A percentile compares a stretch with the other conserved stretches of the same genome.
Evolutionary conservation across 1,140 invertebrate genomes (phyloP).

Genomic region (Papilio dardanus): DNA sequence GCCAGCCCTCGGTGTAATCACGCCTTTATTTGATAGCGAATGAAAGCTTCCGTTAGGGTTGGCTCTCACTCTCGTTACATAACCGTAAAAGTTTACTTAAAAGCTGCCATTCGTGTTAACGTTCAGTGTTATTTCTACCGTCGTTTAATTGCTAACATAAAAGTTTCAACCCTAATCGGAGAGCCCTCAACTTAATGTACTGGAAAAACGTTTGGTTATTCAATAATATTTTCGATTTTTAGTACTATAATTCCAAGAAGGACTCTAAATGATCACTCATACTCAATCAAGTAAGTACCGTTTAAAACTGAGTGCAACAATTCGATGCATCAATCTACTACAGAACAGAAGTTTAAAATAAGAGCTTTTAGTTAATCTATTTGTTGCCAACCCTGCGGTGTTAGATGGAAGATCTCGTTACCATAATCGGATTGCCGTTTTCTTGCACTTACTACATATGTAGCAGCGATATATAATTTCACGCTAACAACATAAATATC

Average conservation of each 20-base stretch:
- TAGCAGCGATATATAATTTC: neutral
- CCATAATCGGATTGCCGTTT: slow-evolving; percentile 1
- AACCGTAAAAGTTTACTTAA: slow-evolving; percentile 18
- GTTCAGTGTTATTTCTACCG: slow-evolving; percentile 18
- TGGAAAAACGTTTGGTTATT: neutral
- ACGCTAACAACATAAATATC: neutral
- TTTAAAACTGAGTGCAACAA: neutral
- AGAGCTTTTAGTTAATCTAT: neutral
- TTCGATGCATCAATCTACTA: neutral
- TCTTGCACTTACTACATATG: neutral
- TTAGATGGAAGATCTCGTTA: neutral
- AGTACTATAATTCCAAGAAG: too few species aligned
- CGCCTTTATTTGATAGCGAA: slow-evolving; percentile 20
- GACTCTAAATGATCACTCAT: too few species aligned
- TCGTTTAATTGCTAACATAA: slow-evolving; percentile 19
- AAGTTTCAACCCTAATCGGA: slow-evolving; percentile 18
- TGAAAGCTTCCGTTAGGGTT: slow-evolving; percentile 22
- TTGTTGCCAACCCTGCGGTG: neutral
- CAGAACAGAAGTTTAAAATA: neutral
- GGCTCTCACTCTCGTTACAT: slow-evolving; percentile 15
- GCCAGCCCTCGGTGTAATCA: slow-evolving; percentile 6
- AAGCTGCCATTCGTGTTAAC: slow-evolving; percentile 4
- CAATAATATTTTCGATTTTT: neutral
- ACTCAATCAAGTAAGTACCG: neutral
- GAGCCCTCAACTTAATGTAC: neutral